Evolutionary conservation across 2,797 vertebrate species (phyloP).

Genomic region (Scolopax bukidnonensis): DNA sequence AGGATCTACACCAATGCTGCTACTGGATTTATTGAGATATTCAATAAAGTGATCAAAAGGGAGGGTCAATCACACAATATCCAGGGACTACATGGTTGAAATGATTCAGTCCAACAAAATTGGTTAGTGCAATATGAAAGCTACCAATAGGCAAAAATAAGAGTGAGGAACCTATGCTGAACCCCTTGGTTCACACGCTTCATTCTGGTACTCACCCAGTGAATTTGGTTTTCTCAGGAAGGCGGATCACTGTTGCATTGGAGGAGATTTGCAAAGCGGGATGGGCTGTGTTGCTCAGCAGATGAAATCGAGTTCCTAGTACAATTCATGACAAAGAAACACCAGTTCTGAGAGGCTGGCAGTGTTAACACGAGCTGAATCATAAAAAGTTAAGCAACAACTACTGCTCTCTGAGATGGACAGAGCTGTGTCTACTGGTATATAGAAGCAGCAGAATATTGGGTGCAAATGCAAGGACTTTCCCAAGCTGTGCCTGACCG

Average conservation of each 20-base stretch:
- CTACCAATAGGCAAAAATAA: neutral
- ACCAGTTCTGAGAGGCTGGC: neutral
- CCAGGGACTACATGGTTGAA: neutral
- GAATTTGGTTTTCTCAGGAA: conserved; percentile 75
- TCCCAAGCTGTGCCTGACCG: neutral
- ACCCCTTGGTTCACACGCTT: accelerated
- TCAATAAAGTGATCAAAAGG: neutral
- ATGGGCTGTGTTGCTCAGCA: conserved; percentile 85
- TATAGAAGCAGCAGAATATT: neutral
- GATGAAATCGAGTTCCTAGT: conserved; percentile 87
- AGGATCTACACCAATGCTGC: neutral
- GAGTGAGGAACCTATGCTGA: neutral
- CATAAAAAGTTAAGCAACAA: neutral
- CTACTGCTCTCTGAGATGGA: neutral
- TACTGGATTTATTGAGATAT: neutral
- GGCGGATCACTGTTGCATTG: conserved; percentile 80
- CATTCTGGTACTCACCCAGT: conserved; percentile 78
- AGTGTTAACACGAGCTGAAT: neutral
- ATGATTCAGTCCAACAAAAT: neutral
- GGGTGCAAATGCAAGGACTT: neutral
- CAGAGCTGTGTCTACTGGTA: neutral
- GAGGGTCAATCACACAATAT: neutral
- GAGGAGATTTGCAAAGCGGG: conserved; percentile 84
- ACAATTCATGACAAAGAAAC: conserved; percentile 21
- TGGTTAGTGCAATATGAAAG: neutral